Conservation (phyloP, 1,140 invertebrate species). For the Phymorhynchus buccinoides region DNA sequence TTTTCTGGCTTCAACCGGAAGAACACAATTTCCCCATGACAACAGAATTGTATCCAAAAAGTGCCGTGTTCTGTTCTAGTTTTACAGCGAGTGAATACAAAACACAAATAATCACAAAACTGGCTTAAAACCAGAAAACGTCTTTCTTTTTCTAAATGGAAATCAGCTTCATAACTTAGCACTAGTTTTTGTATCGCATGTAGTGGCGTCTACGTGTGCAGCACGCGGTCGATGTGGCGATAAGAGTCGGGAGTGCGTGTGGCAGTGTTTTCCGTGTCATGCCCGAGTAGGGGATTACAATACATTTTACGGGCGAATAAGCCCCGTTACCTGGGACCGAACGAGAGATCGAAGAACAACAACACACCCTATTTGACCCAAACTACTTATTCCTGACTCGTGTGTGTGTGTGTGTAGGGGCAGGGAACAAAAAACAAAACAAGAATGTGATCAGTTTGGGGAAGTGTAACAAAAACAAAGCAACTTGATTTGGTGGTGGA, state of each 20-base stretch:
- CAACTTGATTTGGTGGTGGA: too few relatives aligned
- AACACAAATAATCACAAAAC: too few relatives aligned
- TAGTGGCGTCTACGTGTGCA: not conserved
- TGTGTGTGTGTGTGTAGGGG: not conserved
- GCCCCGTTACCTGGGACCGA: constrained; percentile 29
- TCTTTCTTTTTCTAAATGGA: not conserved
- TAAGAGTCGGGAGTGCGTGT: not conserved
- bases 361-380: not conserved
- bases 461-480: not conserved
- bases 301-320: not conserved
- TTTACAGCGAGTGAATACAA: too few relatives aligned
- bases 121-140: too few relatives aligned
- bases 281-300: constrained; percentile 8
- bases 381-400: too few relatives aligned
- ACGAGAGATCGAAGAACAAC: not conserved
- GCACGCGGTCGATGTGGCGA: not conserved
- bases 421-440: not conserved
- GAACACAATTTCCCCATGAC: not conserved
- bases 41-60: not conserved
- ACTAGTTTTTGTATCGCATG: not conserved
- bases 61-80: not conserved
- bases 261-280: not conserved
- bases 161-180: not conserved
- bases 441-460: not conserved
- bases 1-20: not conserved